Base-by-base conservation (phyloP, 2,888 invertebrate species). In the Bembecia ichneumoniformis region DNA sequence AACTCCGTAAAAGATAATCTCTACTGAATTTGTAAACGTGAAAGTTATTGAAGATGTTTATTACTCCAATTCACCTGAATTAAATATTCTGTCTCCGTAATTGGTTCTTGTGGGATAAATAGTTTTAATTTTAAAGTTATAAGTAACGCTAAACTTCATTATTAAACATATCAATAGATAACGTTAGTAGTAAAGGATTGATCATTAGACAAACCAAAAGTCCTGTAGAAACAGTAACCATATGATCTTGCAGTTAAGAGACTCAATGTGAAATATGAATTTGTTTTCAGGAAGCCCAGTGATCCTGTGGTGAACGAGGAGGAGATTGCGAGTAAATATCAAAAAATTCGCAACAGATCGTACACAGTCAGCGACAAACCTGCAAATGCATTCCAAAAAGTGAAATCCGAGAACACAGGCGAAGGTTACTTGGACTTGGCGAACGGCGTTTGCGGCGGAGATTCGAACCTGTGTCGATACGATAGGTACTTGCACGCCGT, bases 401-500 rank as follows among this genome's bases (percentile, higher is more conserved):
- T 57, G 3, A 83, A 80, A 63, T 60, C 68, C 0, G 88, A 87
- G n/a, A 71, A 72, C 51, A 63, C 69, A 36, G 78, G 69, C 56
- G 88, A 90, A 55, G 90, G 90, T 63, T 90, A 90, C 63, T 78
- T 90, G 56, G 91, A 91, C 67, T 68, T 91, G 68, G 90, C 90
- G 55, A 87, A 88, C 64, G 89, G 89, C 52, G 90, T 90, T 55
- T 87, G 88, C 64, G 89, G 89, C 52, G 90, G 90, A 11, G 89
- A 89, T 52, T 89, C 90, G 5, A 74, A 90, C 62, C 60, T 89
- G 57, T 86, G 86, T 55, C 62, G 86, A 51, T 91, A 91, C 64
- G 91, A 91, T 64, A 86, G 91, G 51, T 90, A 90, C 67, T 70
- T 91, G 51, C 91, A 90, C 65, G 90, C 91, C 45, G 90, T 90